phyloP scores from a whole-genome alignment of 2,888 invertebrate genomes.

The Ichneumoninae sp. region DNA sequence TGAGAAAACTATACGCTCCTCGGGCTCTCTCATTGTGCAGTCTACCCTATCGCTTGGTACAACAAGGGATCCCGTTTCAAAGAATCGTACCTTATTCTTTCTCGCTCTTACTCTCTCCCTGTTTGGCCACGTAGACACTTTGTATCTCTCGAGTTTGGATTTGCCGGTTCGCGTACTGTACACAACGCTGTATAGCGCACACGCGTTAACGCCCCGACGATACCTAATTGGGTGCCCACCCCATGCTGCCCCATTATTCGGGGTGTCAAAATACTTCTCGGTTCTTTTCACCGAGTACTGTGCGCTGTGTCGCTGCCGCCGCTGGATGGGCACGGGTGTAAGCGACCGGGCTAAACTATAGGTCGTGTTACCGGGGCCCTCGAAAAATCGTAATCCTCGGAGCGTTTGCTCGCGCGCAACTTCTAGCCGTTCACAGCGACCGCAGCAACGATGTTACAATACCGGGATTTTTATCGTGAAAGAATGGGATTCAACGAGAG shows the following conservation, averaged over 20 bases:
- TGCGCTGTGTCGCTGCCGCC: constrained; percentile 28
- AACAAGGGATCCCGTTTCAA: constrained; percentile 51
- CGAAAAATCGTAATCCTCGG: constrained; percentile 59
- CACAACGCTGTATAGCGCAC: constrained; percentile 59
- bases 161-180: constrained; percentile 68
- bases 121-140: constrained; percentile 73
- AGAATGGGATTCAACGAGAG: constrained; percentile 70
- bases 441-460: constrained; percentile 56
- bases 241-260: constrained; percentile 82
- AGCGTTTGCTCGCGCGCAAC: constrained; percentile 55
- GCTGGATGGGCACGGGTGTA: constrained; percentile 63
- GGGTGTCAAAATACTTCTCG: constrained; percentile 83
- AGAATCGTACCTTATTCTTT: constrained; percentile 50
- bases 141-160: constrained; percentile 75
- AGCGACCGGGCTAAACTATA: constrained; percentile 40
- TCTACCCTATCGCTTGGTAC: constrained; percentile 51
- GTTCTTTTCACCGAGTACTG: constrained; percentile 57
- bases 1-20: constrained; percentile 54
- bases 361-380: constrained; percentile 43
- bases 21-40: constrained; percentile 38
- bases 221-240: constrained; percentile 83
- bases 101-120: constrained; percentile 29
- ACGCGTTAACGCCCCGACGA: constrained; percentile 77
- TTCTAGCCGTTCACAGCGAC: constrained; percentile 43
- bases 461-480: constrained; percentile 40